Base-by-base conservation (phyloP, 1,140 invertebrate genomes). In the Drosophila saltans region DNA sequence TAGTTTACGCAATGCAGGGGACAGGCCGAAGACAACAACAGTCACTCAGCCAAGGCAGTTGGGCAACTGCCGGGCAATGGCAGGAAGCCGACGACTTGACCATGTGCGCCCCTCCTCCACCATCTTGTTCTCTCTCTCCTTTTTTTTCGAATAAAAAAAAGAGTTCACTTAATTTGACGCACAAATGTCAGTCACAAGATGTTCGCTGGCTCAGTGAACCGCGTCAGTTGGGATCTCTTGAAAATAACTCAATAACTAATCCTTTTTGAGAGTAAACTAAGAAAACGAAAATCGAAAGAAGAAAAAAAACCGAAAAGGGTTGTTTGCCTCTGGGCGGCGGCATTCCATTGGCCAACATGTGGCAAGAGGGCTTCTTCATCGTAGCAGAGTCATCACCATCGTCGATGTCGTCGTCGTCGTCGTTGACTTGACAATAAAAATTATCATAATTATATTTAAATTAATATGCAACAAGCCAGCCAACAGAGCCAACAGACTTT, bases 181-280 rank as follows among this genome's bases (percentile, higher is more conserved):
- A 89, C 84, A 89, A 89, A 89, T 89, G 85, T 89, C 84, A 89
- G 84, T 78, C 77, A 77, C 80, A 88, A 80, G 77, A 69, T 72
- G 78, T 68, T 81, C 48, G 56, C 26, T 60, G 45, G 33, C 61
- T 58, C 16, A 36, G 33, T 70, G 55, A 16, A 36, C 41, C 63
- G 41, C 16, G 11, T 58, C 60, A 52, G 24, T 28, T 56, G 52
- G 28, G 48, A 48, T 65, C 62, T 57, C 68, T 60, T 69, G 76
- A 84, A 88, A 90, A 89, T 89, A 89, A 89, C 84, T 89, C 85
- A 89, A 89, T 89, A 89, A 89, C 80, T 89, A 89, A 89, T 89
- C 84, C 84, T 89, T 80, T 75, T 52, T 71, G 84, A 78, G 84
- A 78, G 74, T 64, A 62, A 72, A 69, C 65, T 43, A 69, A 26